phyloP scores from a whole-genome alignment of 2,113 vertebrate genomes.

The Stictonetta naevosa region DNA sequence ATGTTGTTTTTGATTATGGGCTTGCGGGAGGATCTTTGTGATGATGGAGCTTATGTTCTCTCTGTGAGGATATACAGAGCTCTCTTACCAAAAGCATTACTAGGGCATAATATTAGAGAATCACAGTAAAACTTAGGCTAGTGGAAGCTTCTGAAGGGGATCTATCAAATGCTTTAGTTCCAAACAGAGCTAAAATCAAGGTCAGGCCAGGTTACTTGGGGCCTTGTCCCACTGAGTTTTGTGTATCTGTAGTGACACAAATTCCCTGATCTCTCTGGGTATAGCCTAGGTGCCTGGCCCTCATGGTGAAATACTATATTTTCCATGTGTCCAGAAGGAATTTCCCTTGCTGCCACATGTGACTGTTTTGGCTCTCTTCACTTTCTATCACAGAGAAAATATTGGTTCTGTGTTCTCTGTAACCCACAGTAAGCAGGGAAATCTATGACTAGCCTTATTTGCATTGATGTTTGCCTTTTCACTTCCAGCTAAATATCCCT shows the following conservation, averaged over 20 bases:
- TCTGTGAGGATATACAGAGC: background rate
- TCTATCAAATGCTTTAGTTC: background rate
- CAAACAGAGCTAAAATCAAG: background rate
- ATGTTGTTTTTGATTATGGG: fast-evolving
- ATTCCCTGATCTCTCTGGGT: background rate
- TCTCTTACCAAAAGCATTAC: background rate
- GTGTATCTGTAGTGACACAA: background rate
- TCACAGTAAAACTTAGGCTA: fast-evolving
- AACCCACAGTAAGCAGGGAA: background rate
- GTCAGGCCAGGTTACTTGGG: background rate
- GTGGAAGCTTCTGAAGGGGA: background rate
- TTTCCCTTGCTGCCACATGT: background rate
- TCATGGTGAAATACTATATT: background rate
- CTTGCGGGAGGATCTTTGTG: background rate
- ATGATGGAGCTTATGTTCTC: background rate
- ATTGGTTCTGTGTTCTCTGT: background rate
- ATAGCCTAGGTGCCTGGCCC: background rate
- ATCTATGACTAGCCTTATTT: background rate
- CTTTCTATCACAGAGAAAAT: background rate
- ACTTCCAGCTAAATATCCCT: background rate
- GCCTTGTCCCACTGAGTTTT: background rate
- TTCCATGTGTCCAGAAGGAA: background rate
- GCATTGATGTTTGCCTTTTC: background rate
- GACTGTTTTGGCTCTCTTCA: background rate
- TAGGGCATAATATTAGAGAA: background rate